Conservation (phyloP, 2,113 vertebrate genomes). For the Scomber japonicus region DNA sequence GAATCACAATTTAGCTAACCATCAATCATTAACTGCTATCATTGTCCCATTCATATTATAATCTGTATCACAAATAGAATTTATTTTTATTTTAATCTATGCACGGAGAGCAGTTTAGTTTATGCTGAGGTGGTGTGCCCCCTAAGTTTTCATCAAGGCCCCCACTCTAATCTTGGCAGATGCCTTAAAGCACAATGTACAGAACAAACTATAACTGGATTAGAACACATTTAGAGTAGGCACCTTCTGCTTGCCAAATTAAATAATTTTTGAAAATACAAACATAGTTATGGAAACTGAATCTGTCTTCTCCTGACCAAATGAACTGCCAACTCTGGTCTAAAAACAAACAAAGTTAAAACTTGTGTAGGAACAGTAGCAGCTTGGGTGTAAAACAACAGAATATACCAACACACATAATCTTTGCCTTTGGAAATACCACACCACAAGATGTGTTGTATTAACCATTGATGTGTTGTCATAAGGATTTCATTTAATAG, state of each 20-base stretch:
- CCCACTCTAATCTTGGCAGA: conserved; percentile 6
- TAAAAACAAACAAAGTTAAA: conserved; percentile 67
- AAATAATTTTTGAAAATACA: conserved; percentile 58
- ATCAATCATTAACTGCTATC: not conserved
- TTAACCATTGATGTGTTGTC: conserved; percentile 68
- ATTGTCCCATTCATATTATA: not conserved
- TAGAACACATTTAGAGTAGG: conserved; percentile 27
- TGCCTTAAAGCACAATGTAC: conserved; percentile 29
- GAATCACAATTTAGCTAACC: not conserved
- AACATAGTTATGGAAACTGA: conserved; percentile 58
- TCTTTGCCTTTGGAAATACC: conserved; percentile 60
- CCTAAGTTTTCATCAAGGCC: not conserved
- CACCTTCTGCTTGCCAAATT: conserved; percentile 46
- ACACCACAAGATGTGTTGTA: conserved; percentile 65
- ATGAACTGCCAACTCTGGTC: conserved; percentile 29
- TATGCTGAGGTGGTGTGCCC: not conserved
- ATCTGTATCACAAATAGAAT: not conserved
- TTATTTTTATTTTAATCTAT: not conserved
- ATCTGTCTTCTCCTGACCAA: conserved; percentile 48
- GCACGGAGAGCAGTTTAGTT: not conserved
- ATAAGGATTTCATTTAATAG: conserved; percentile 73
- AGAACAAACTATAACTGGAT: conserved; percentile 40
- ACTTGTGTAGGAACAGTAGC: conserved; percentile 63
- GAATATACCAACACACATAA: conserved; percentile 47
- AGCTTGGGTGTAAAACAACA: conserved; percentile 64